Conservation (phyloP, 2,888 invertebrate genomes). For the Rhyacophila evoluta region DNA sequence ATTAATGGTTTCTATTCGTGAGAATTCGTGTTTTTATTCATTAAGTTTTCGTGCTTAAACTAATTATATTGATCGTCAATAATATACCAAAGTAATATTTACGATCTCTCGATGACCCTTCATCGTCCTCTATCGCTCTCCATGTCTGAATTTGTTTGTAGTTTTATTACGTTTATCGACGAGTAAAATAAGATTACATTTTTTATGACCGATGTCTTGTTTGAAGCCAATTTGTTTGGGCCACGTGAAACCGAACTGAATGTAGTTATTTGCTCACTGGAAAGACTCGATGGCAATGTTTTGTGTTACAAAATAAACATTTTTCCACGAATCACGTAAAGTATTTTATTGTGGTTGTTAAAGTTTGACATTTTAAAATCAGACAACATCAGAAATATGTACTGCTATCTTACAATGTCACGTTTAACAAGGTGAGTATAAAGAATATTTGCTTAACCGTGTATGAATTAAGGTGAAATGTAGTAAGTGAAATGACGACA, state of each 20-base stretch:
- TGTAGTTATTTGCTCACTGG: neutral
- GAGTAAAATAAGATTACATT: neutral
- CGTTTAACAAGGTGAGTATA: too few relatives aligned
- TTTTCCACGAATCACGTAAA: neutral
- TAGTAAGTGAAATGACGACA: too few relatives aligned
- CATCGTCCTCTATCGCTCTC: neutral
- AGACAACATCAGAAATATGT: neutral
- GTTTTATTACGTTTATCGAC: neutral
- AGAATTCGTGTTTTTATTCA: too few relatives aligned
- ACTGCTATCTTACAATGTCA: too few relatives aligned
- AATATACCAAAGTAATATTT: too few relatives aligned
- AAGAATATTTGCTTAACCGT: too few relatives aligned
- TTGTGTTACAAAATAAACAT: neutral
- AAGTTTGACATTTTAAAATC: neutral
- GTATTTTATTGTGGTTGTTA: neutral
- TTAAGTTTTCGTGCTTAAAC: too few relatives aligned
- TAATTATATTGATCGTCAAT: too few relatives aligned
- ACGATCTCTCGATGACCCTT: too few relatives aligned
- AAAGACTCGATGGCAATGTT: neutral
- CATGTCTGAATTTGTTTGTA: neutral
- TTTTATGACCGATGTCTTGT: slow-evolving; percentile 8
- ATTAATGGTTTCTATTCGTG: too few relatives aligned
- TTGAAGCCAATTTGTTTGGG: neutral
- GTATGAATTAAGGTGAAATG: too few relatives aligned
- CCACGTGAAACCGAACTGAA: neutral